Percentiles rank a stretch among this genome's conserved stretches.
Evolutionary conservation across 1,140 invertebrate species (phyloP).

Genomic region (Cydia fagiglandana): DNA sequence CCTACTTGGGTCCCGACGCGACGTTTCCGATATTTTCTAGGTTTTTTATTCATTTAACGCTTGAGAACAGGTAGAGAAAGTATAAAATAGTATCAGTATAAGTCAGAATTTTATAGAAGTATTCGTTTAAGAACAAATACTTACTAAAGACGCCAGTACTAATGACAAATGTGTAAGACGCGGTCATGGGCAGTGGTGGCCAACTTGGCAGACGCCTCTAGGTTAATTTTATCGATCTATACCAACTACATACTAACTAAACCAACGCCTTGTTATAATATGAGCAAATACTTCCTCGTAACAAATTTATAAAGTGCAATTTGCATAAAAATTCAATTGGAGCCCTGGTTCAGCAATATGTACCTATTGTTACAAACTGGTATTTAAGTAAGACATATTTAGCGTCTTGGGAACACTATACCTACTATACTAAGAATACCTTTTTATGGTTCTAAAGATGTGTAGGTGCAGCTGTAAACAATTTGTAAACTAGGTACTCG

Average conservation of each 20-base stretch:
- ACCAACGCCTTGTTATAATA: constrained; percentile 19
- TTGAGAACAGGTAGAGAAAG: not conserved
- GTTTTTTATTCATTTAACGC: not conserved
- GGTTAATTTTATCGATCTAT: constrained; percentile 31
- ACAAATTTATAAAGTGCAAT: not conserved
- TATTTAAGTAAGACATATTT: no score
- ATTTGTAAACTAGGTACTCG: not conserved
- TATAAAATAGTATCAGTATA: not conserved
- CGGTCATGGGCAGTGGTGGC: constrained; percentile 28
- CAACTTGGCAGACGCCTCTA: constrained; percentile 22
- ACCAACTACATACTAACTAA: not conserved
- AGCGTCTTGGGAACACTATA: no score
- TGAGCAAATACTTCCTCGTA: not conserved
- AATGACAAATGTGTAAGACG: constrained; percentile 11
- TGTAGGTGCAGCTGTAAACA: not conserved
- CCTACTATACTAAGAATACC: no score
- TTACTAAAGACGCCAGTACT: constrained; percentile 2
- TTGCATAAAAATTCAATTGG: not conserved
- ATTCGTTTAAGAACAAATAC: not conserved
- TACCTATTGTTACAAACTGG: not conserved
- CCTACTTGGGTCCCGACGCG: not conserved
- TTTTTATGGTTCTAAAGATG: not conserved
- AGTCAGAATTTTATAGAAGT: not conserved
- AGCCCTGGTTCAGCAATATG: not conserved
- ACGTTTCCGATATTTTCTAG: not conserved